These are phyloP conservation scores for Heliothis peltigera DNA, from an alignment of 2,888 invertebrate genomes.

Conservation along the genomic window DNA sequence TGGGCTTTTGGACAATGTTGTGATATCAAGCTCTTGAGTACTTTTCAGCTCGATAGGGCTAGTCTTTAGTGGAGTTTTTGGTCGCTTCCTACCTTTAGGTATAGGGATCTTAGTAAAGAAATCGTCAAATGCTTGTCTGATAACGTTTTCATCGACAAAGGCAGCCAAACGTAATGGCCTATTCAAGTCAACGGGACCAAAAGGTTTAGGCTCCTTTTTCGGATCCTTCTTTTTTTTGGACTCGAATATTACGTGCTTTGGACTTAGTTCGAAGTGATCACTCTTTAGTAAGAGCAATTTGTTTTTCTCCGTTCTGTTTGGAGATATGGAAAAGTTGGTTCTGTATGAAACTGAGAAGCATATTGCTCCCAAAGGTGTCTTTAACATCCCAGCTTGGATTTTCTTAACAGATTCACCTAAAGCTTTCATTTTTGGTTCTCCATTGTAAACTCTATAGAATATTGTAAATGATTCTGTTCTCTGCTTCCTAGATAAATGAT, in stretches of 20 bases:
- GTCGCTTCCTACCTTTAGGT: slow-evolving; percentile 80
- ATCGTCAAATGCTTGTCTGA: slow-evolving; percentile 78
- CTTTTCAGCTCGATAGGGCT: slow-evolving; percentile 74
- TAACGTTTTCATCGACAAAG: slow-evolving; percentile 91
- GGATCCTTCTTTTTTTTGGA: slow-evolving; percentile 90
- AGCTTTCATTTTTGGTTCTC: slow-evolving; percentile 93
- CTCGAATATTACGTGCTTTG: slow-evolving; percentile 91
- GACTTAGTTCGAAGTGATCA: slow-evolving; percentile 96
- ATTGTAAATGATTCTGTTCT: slow-evolving; percentile 97
- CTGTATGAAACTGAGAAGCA: slow-evolving; percentile 95
- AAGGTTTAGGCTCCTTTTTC: slow-evolving; percentile 73
- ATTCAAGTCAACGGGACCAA: slow-evolving; percentile 90
- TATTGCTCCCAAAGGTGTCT: slow-evolving; percentile 96
- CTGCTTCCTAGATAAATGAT: slow-evolving; percentile 96
- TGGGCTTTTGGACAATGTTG: slow-evolving; percentile 78
- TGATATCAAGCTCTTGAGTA: slow-evolving; percentile 79
- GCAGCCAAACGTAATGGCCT: slow-evolving; percentile 94
- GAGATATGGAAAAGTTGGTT: slow-evolving; percentile 97
- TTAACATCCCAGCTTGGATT: slow-evolving; percentile 95
- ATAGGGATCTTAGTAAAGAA: slow-evolving; percentile 80
- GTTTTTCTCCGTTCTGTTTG: slow-evolving; percentile 93
- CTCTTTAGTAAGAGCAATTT: slow-evolving; percentile 95
- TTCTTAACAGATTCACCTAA: slow-evolving; percentile 95
- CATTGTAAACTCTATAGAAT: slow-evolving; percentile 96
- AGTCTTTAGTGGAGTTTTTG: slow-evolving; percentile 59